A percentile compares a stretch with the other conserved stretches of the same genome.
phyloP scores from a whole-genome alignment of 2,797 vertebrate genomes.

The Arremon brunneinucha region DNA sequence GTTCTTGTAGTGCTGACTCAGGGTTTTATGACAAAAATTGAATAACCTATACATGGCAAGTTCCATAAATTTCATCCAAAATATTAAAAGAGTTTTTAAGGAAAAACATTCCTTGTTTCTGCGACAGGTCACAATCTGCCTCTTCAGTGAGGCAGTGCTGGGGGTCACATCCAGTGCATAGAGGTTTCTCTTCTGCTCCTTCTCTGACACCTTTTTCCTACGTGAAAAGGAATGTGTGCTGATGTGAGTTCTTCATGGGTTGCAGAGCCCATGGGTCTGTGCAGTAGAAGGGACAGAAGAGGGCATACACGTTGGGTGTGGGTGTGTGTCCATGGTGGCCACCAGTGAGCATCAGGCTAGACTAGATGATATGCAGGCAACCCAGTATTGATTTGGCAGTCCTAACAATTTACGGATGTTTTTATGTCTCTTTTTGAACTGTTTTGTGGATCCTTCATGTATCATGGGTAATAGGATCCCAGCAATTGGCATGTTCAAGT shows the following conservation, averaged over 20 bases:
- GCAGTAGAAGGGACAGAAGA: not conserved
- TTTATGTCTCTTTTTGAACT: not conserved
- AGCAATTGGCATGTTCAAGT: not conserved
- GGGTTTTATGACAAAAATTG: not conserved
- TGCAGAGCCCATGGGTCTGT: not conserved
- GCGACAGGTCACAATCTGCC: not conserved
- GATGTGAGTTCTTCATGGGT: no score
- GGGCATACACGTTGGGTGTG: accelerated
- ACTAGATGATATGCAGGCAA: not conserved
- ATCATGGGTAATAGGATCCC: not conserved
- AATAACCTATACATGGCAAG: not conserved
- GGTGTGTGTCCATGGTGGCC: no score
- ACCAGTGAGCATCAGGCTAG: not conserved
- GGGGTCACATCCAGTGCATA: accelerated
- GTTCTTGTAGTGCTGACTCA: not conserved
- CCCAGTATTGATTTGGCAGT: not conserved
- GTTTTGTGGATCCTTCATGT: not conserved
- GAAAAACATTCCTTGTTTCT: not conserved
- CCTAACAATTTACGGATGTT: not conserved
- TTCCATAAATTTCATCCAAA: not conserved
- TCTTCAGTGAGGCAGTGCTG: accelerated
- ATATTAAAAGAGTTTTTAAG: not conserved
- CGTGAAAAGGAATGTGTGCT: accelerated
- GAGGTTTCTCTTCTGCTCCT: not conserved
- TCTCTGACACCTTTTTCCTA: not conserved